These are phyloP conservation scores for Panagrolaimus sp. DNA, from an alignment of 1,140 invertebrate genomes.

Conservation along the genomic window DNA sequence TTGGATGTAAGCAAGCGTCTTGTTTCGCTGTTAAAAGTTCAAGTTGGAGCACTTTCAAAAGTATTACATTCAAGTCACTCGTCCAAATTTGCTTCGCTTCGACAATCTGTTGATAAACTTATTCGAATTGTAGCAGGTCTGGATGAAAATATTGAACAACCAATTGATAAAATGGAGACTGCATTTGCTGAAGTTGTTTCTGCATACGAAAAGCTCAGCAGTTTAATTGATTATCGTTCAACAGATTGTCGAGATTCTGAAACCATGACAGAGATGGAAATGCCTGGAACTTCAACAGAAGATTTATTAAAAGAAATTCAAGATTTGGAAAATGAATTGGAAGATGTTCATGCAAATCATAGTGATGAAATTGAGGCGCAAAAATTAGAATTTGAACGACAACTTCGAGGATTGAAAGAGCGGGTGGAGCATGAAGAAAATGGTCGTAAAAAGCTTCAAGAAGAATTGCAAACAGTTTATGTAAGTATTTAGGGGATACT, in stretches of 20 bases:
- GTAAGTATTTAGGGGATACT: not conserved
- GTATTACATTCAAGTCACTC: conserved; percentile 34
- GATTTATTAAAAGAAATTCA: conserved; percentile 28
- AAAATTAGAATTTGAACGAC: conserved; percentile 44
- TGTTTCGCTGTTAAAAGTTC: conserved; percentile 39
- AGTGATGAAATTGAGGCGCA: conserved; percentile 35
- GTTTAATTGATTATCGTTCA: conserved; percentile 1
- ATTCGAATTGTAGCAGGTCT: conserved; percentile 38
- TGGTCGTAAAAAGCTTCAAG: conserved; percentile 38
- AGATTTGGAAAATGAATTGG: conserved; percentile 38
- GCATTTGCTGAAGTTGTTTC: conserved; percentile 36
- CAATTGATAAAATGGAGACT: conserved; percentile 26
- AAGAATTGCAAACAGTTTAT: conserved; percentile 43
- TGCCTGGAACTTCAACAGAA: not conserved
- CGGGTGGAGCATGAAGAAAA: conserved; percentile 47
- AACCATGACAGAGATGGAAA: not conserved
- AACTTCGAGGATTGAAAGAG: conserved; percentile 37
- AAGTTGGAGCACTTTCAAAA: conserved; percentile 43
- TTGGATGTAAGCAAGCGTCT: conserved; percentile 39
- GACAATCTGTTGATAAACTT: conserved; percentile 32
- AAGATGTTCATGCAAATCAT: conserved; percentile 34
- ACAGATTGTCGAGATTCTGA: not conserved
- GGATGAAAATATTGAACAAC: conserved; percentile 34
- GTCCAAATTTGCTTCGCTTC: conserved; percentile 24
- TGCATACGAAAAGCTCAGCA: conserved; percentile 37